A percentile compares a stretch with the other conserved stretches of the same genome.
Evolutionary conservation across 2,797 vertebrate genomes (phyloP).

Genomic region (Hyperoplus lanceolatus): DNA sequence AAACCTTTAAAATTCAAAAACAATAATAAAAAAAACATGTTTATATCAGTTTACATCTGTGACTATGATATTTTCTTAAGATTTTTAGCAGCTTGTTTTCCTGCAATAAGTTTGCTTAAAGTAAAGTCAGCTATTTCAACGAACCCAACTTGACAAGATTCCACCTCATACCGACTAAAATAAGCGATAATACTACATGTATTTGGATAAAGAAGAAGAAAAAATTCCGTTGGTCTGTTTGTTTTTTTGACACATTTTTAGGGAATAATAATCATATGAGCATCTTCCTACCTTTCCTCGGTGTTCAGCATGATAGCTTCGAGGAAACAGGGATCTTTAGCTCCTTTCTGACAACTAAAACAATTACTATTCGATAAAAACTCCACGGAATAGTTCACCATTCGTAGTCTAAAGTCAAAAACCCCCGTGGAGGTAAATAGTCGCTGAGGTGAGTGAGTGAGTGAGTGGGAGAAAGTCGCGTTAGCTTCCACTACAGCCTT

Average conservation of each 20-base stretch:
- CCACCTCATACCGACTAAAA: too few relatives aligned
- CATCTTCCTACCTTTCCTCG: conserved; percentile 83
- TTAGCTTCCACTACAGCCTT: rapidly evolving
- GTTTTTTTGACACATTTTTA: too few relatives aligned
- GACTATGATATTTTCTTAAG: too few relatives aligned
- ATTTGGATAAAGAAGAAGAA: too few relatives aligned
- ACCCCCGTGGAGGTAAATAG: neutral
- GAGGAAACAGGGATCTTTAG: conserved; percentile 55
- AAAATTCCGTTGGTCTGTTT: neutral
- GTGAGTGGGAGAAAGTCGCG: rapidly evolving
- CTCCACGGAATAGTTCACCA: conserved; percentile 79
- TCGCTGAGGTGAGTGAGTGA: rapidly evolving
- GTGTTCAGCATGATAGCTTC: conserved; percentile 82
- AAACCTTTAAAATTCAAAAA: too few relatives aligned
- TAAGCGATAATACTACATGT: too few relatives aligned
- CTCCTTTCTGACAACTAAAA: conserved; percentile 73
- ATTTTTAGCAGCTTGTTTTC: too few relatives aligned
- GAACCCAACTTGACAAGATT: too few relatives aligned
- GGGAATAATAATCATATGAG: neutral
- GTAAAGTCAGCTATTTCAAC: too few relatives aligned
- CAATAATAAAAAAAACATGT: too few relatives aligned
- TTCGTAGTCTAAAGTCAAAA: conserved; percentile 54
- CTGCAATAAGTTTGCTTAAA: too few relatives aligned
- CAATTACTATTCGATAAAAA: conserved; percentile 74
- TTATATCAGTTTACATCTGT: too few relatives aligned